phyloP scores from a whole-genome alignment of 2,113 vertebrate genomes.

The Heterotilapia buettikoferi region DNA sequence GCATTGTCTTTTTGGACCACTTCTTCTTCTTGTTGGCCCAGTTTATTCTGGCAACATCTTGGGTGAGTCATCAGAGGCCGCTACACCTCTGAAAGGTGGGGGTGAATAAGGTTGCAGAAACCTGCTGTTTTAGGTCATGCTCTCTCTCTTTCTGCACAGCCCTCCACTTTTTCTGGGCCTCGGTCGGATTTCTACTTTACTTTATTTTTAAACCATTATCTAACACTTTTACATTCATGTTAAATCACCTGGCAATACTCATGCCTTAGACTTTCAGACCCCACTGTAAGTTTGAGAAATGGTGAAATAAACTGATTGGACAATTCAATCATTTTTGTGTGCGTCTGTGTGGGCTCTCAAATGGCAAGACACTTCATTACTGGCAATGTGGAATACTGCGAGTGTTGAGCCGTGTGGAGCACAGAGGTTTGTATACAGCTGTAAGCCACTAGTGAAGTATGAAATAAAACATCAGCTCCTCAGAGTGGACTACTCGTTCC shows the following conservation, averaged over 20 bases:
- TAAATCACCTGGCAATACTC: neutral
- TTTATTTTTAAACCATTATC: neutral
- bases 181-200: neutral
- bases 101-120: neutral
- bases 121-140: neutral
- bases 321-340: neutral
- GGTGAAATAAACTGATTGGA: neutral
- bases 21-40: neutral
- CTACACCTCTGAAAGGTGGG: neutral
- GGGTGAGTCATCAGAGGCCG: neutral
- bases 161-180: neutral
- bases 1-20: neutral
- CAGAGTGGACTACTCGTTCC: neutral
- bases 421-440: neutral
- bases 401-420: neutral
- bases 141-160: neutral
- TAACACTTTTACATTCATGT: neutral
- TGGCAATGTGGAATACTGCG: neutral
- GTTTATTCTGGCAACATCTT: neutral
- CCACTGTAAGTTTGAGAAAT: neutral
- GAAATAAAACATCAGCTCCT: conserved; percentile 40
- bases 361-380: neutral
- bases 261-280: neutral
- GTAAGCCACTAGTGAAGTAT: conserved; percentile 11
- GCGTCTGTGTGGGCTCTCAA: neutral